Conservation (phyloP, 1,140 invertebrate species). For the Meloidogyne floridensis region DNA sequence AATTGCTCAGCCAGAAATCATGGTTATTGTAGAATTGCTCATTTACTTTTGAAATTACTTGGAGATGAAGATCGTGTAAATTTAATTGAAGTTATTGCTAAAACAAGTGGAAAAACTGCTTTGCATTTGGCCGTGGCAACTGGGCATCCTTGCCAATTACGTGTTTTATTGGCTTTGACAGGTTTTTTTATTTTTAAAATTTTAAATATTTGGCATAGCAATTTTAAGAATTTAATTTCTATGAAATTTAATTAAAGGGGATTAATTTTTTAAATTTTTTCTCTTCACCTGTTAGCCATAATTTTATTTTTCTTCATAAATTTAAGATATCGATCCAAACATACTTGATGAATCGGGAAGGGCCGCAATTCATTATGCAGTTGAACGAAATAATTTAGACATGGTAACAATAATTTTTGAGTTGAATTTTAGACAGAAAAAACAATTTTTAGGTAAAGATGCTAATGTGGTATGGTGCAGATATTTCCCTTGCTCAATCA, state of each 20-base stretch:
- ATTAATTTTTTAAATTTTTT: no score
- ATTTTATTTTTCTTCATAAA: conserved; percentile 22
- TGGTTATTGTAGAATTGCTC: conserved; percentile 40
- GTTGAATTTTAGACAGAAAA: not conserved
- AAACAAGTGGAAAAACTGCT: conserved; percentile 31
- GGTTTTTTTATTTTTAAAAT: conserved; percentile 22
- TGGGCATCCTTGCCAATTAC: conserved; percentile 33
- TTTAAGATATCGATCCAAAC: conserved; percentile 33
- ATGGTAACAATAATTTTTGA: conserved; percentile 27
- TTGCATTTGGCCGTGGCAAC: conserved; percentile 34
- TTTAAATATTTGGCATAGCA: not conserved
- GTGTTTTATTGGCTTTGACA: conserved; percentile 30
- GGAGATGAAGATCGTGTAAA: not conserved
- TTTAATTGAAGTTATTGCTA: conserved; percentile 33
- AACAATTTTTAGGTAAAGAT: conserved; percentile 33
- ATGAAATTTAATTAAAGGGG: no score
- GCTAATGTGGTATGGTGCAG: conserved; percentile 45
- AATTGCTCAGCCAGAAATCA: conserved; percentile 23
- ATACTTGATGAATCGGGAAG: conserved; percentile 30
- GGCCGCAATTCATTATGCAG: conserved; percentile 36
- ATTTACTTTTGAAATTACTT: conserved; percentile 32
- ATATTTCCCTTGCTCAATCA: conserved; percentile 32
- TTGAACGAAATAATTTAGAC: conserved; percentile 40
- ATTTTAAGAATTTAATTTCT: no score
- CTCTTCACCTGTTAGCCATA: not conserved